phyloP scores from a whole-genome alignment of 2,888 invertebrate genomes.

The Linhomoeus sp. region DNA sequence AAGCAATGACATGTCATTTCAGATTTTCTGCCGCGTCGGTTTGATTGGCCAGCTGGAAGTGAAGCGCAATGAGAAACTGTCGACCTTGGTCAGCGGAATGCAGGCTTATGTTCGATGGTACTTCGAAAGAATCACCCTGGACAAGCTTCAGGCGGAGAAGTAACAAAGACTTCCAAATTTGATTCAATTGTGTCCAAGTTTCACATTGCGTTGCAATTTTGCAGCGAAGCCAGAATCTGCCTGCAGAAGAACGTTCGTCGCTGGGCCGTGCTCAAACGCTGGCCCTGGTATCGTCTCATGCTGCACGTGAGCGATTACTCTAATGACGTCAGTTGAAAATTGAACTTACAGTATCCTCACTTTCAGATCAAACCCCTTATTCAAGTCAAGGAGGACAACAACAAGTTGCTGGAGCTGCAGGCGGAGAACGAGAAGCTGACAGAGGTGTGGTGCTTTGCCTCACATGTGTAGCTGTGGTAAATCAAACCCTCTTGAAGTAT shows the following conservation, averaged over 20 bases:
- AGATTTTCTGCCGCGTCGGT: conserved; percentile 18
- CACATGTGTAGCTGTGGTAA: too few species aligned
- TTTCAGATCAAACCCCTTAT: not conserved
- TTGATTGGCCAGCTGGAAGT: conserved; percentile 14
- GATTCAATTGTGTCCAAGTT: not conserved
- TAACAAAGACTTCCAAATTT: not conserved
- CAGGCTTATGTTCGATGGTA: conserved; percentile 18
- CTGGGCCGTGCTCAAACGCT: conserved; percentile 11
- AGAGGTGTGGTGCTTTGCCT: not conserved
- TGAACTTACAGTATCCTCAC: not conserved
- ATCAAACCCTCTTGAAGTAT: too few species aligned
- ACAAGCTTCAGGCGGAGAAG: not conserved
- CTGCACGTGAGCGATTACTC: not conserved
- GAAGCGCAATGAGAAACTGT: conserved; percentile 8
- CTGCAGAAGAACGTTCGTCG: conserved; percentile 17
- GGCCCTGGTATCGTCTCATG: conserved; percentile 15
- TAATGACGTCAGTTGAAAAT: too few species aligned
- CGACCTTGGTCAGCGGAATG: conserved; percentile 10
- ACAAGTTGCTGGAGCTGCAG: not conserved
- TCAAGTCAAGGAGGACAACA: not conserved
- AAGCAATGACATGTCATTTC: too few species aligned
- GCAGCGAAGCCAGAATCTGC: conserved; percentile 11
- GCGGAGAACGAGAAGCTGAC: not conserved
- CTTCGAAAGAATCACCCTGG: conserved; percentile 6
- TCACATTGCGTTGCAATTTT: not conserved